Evolutionary conservation across 2,888 invertebrate species (phyloP).

Genomic region (Resseliella maxima): DNA sequence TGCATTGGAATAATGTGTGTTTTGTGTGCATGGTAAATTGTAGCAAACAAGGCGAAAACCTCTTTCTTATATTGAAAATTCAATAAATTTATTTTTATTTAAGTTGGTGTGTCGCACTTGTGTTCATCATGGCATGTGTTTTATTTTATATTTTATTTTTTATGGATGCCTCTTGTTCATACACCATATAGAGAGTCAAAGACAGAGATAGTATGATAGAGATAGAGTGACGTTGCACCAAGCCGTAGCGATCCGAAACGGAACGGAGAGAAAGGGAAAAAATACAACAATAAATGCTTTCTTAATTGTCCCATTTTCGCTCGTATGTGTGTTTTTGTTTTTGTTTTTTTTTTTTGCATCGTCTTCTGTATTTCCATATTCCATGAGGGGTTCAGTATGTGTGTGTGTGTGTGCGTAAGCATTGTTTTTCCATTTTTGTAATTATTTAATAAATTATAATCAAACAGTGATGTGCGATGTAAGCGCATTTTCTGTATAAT

Average conservation of each 20-base stretch:
- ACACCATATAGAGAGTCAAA: background rate
- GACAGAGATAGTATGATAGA: background rate
- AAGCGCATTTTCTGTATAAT: background rate
- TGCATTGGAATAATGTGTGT: background rate
- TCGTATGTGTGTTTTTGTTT: background rate
- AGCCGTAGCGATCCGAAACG: slow-evolving; percentile 15
- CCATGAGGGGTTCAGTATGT: background rate
- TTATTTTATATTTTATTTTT: background rate
- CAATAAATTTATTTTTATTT: slow-evolving; percentile 4
- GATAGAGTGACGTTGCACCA: background rate
- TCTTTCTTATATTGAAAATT: slow-evolving; percentile 31
- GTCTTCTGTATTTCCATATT: background rate
- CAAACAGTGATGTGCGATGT: background rate
- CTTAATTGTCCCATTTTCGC: slow-evolving; percentile 31
- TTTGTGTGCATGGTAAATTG: background rate
- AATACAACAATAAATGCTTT: slow-evolving; percentile 37
- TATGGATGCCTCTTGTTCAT: slow-evolving; percentile 16
- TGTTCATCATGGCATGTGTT: background rate
- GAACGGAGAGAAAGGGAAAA: slow-evolving; percentile 32
- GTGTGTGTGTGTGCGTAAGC: background rate
- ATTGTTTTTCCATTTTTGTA: slow-evolving; percentile 35
- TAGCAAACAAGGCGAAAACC: slow-evolving; percentile 13
- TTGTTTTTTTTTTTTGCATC: background rate
- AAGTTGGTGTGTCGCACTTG: slow-evolving; percentile 27
- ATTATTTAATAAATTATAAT: slow-evolving; percentile 10